Base-by-base conservation (phyloP, 2,113 vertebrate genomes). In the Tautogolabrus adspersus region DNA sequence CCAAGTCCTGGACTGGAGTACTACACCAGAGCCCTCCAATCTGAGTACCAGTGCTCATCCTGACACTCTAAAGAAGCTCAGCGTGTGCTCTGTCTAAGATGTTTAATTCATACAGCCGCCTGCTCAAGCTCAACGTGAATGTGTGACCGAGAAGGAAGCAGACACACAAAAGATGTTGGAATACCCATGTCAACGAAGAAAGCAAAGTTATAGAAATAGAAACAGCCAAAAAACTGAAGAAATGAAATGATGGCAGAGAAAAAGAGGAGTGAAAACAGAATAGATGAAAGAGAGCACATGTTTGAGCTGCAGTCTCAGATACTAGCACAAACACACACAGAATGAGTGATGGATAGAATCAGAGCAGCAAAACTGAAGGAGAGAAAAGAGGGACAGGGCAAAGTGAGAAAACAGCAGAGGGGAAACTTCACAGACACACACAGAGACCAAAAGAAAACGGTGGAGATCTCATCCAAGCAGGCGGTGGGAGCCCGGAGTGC, bases 81-180 rank as follows among this genome's bases (percentile, higher is more conserved):
- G 88, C 15, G 55, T 79, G 87, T 9, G 57, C 71, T 30, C 81
- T 38, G 79, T 75, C 77, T 87, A 34, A 82, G 70, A 89, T 93
- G 88, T 92, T 91, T 91, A 89, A 93, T 92, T 91, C 89, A 88
- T 87, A 62, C 59, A 18, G 75, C 60, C 46, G 76, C 85, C 73
- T 62, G 79, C 55, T 79, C 68, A 59, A 26, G 68, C 73, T 85
- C 44, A n/a, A 77, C 64, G 51, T 11, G 58, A 86, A 66, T 10
- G n/a, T 61, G 68, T 70, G 71, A 82, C 55, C 72, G 65, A 79
- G 66, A 63, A 82, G 65, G 72, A 83, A 34, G 66, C 52, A 74
- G 49, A 75, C 30, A 60, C 54, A 46, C 38, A 40, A 68, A 42
- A 56, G 1, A 62, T 66, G 79, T 19, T 51, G 64, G 61, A 69